Evolutionary conservation across 2,888 invertebrate genomes (phyloP).

Genomic region (Ethmia dodecea): DNA sequence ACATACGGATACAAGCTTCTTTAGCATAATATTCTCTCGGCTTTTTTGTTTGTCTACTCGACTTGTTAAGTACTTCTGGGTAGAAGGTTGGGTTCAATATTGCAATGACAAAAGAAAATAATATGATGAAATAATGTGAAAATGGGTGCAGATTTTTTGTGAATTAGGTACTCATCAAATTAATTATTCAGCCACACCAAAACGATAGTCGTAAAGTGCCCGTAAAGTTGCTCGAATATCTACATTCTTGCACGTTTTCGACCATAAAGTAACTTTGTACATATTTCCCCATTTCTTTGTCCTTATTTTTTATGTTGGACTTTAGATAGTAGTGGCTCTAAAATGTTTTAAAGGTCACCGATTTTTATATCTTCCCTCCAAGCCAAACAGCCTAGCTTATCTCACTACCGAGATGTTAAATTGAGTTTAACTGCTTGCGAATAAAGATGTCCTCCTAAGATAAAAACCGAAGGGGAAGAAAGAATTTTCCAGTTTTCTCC

Average conservation of each 20-base stretch:
- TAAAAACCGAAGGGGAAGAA: conserved; percentile 24
- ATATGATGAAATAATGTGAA: no score
- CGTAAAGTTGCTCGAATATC: no score
- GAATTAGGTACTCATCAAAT: no score
- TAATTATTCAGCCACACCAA: no score
- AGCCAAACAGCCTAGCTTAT: conserved; percentile 43
- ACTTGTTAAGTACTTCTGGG: no score
- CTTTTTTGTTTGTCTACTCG: conserved; percentile 11
- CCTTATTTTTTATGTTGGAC: not conserved
- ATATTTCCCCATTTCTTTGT: not conserved
- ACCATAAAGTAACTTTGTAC: no score
- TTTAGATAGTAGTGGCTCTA: conserved; percentile 9
- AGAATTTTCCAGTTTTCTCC: conserved; percentile 31
- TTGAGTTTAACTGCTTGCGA: conserved; percentile 65
- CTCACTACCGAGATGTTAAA: conserved; percentile 51
- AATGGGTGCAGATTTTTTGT: no score
- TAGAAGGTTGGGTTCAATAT: no score
- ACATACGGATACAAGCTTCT: conserved; percentile 13
- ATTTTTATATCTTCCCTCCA: conserved; percentile 37
- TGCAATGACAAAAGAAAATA: no score
- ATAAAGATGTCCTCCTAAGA: conserved; percentile 67
- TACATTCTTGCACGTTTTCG: no score
- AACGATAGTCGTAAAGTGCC: no score
- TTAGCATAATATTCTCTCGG: conserved; percentile 11
- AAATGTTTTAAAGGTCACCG: conserved; percentile 30